Percentiles rank a stretch among this genome's conserved stretches.
These are phyloP conservation scores for Drosophila infuscata DNA, from an alignment of 2,888 invertebrate species.

Conservation along the genomic window DNA sequence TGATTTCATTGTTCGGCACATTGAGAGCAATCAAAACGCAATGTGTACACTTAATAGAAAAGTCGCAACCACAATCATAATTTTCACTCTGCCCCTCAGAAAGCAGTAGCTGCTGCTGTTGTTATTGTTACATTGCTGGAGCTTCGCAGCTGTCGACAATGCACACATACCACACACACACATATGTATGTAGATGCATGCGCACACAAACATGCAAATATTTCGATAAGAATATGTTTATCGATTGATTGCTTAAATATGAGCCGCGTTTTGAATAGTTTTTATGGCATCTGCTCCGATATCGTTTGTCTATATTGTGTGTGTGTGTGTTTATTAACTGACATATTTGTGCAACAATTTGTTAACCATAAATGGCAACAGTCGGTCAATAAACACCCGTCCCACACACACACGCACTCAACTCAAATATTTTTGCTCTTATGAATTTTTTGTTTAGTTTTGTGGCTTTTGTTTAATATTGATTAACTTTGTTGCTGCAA, in stretches of 20 bases:
- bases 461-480: slow-evolving; percentile 12
- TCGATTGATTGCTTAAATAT: slow-evolving; percentile 32
- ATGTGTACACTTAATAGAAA: slow-evolving; percentile 25
- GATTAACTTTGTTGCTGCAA: slow-evolving; percentile 31
- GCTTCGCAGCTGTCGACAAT: slow-evolving; percentile 36
- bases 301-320: slow-evolving; percentile 4
- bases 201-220: background rate
- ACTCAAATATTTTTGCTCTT: slow-evolving; percentile 23
- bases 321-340: slow-evolving; percentile 24
- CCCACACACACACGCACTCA: slow-evolving; percentile 49
- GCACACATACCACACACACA: background rate
- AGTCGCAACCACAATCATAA: slow-evolving; percentile 5
- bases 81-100: background rate
- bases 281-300: slow-evolving; percentile 24
- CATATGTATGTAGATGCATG: background rate
- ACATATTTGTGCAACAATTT: slow-evolving; percentile 65
- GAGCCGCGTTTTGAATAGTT: slow-evolving; percentile 18
- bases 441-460: slow-evolving; percentile 45
- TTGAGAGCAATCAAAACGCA: slow-evolving; percentile 36
- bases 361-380: slow-evolving; percentile 67
- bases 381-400: slow-evolving; percentile 69
- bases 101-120: slow-evolving; percentile 8
- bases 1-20: slow-evolving; percentile 35
- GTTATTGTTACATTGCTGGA: slow-evolving; percentile 33
- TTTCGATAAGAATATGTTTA: slow-evolving; percentile 27